Base-by-base conservation (phyloP, 2,797 vertebrate species). In the Argya squamiceps region DNA sequence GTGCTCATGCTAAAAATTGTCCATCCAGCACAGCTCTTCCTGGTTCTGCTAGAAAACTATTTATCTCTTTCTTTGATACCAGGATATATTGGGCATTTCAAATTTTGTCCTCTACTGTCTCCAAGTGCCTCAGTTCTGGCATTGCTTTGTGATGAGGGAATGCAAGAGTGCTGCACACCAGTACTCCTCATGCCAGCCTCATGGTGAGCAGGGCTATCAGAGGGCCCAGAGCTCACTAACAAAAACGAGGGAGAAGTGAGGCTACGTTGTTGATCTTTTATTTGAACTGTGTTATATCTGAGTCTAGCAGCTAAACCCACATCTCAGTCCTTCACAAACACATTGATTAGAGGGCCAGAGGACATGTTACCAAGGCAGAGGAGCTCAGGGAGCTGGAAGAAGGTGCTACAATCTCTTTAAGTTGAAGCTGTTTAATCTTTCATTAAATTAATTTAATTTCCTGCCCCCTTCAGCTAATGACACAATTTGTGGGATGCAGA, bases 111-210 rank as follows among this genome's bases (percentile, higher is more conserved):
- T 78, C 8, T 2, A 44, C 26, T 11, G 4, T 63, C 49, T 81
- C 41, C 53, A 52, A 63, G 30, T 70, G 26, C 22, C 13, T 80
- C 39, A 67, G 13, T 27, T 17, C 27, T 64, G 34, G 6, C 32
- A 58, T 15, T 30, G 1, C 14, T 69, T 76, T 3, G 2, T 37
- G 41, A 49, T 0, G 0, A 73, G 46, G 29, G 15, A 75, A 18
- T 19, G 36, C n/a, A 56, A 60, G 52, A 41, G 22, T 2, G 1
- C 26, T 5, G 1, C 43, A 91, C 68, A 75, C 4, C 3, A 4
- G 7, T 47, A 15, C 44, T 65, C 10, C 6, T 63, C 58, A 30
- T 30, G 11, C 12, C 2, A 5, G 21, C 17, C 13, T 62, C 20
- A 1, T 27, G 34, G 36, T 10, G 3, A 71, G 15, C 52, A 80